These are phyloP conservation scores for Celastrina argiolus DNA, from an alignment of 2,888 invertebrate genomes.

Conservation along the genomic window DNA sequence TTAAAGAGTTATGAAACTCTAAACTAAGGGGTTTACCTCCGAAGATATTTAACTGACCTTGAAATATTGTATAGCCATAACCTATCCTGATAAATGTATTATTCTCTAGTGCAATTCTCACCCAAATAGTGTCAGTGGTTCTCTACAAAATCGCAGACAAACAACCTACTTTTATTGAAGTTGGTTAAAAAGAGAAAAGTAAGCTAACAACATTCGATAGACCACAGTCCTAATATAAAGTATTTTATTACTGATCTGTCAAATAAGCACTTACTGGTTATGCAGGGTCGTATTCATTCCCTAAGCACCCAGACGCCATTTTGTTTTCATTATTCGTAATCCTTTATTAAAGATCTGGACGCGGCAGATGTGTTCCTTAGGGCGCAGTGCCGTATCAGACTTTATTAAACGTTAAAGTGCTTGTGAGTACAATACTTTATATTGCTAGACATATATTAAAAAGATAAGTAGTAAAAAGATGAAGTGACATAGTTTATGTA, in stretches of 20 bases:
- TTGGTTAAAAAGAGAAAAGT: no score
- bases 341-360: conserved; percentile 56
- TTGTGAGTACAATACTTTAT: neutral
- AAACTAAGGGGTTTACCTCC: no score
- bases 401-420: conserved; percentile 30
- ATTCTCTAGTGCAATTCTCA: no score
- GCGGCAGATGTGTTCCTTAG: conserved; percentile 55
- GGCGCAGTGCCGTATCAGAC: conserved; percentile 43
- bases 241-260: conserved; percentile 4
- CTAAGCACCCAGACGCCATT: conserved; percentile 65
- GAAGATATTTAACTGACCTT: no score
- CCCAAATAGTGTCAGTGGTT: no score
- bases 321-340: conserved; percentile 59
- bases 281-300: conserved; percentile 27
- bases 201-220: neutral
- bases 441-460: neutral
- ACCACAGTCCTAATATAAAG: neutral
- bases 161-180: no score
- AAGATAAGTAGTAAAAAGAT: neutral
- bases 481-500: neutral
- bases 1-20: no score
- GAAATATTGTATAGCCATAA: no score
- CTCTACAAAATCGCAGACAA: no score
- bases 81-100: no score
- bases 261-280: neutral